Evolutionary conservation across 1,140 invertebrate species (phyloP).

Genomic region (Pogonus chalceus): DNA sequence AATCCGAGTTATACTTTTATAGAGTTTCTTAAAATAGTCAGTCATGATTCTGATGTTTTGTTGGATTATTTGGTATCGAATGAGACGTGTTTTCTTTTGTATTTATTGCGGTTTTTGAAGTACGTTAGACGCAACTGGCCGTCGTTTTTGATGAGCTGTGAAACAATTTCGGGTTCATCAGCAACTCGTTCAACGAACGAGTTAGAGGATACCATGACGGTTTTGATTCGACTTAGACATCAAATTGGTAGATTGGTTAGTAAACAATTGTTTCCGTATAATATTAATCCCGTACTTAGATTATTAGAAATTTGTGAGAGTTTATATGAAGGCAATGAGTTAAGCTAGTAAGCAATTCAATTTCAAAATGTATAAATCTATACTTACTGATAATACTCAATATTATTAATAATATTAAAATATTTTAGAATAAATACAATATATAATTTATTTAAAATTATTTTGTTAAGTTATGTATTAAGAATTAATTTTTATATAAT

Average conservation of each 20-base stretch:
- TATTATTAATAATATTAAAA: no score
- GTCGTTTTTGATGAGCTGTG: constrained; percentile 68
- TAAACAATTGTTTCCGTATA: constrained; percentile 77
- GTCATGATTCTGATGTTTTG: constrained; percentile 70
- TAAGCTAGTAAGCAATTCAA: constrained; percentile 53
- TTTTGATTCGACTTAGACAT: constrained; percentile 66
- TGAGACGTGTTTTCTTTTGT: constrained; percentile 83
- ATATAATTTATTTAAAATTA: no score
- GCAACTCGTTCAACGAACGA: constrained; percentile 41
- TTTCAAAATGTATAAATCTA: no score
- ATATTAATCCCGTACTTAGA: constrained; percentile 77
- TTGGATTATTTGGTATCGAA: constrained; percentile 82
- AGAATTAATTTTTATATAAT: no score
- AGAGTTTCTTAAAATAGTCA: constrained; percentile 72
- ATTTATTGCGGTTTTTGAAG: constrained; percentile 75
- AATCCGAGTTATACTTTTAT: constrained; percentile 75
- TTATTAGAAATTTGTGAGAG: constrained; percentile 76
- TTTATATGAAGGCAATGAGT: constrained; percentile 71
- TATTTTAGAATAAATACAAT: no score
- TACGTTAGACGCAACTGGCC: constrained; percentile 75
- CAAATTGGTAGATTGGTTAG: constrained; percentile 74
- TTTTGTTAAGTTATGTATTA: no score
- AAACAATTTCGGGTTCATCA: constrained; percentile 38
- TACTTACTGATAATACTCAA: no score
- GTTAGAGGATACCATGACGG: constrained; percentile 72